Conservation (phyloP, 2,888 invertebrate species). For the Orthosia incerta region DNA sequence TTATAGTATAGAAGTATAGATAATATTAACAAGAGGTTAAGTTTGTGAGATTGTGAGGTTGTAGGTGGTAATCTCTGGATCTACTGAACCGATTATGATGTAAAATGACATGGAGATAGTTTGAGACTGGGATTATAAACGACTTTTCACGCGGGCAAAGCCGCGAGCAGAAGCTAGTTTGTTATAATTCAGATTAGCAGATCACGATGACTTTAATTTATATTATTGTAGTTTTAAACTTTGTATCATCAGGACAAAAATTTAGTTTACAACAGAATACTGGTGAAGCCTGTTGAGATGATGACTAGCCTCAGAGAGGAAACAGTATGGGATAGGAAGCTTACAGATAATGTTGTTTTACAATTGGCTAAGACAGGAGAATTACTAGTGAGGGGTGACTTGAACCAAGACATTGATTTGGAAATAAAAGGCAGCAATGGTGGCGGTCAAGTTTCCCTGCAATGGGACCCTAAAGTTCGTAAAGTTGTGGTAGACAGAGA, state of each 20-base stretch:
- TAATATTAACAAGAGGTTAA: no score
- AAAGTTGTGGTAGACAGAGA: conserved; percentile 81
- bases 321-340: conserved; percentile 65
- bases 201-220: neutral
- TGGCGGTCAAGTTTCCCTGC: conserved; percentile 74
- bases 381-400: conserved; percentile 76
- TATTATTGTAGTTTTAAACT: neutral
- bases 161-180: no score
- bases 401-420: conserved; percentile 75
- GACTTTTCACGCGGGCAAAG: no score
- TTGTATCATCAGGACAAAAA: conserved; percentile 5
- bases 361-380: conserved; percentile 81
- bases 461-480: conserved; percentile 77
- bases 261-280: conserved; percentile 74
- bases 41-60: no score
- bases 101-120: no score
- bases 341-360: conserved; percentile 66
- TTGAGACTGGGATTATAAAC: no score
- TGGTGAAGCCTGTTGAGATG: conserved; percentile 81
- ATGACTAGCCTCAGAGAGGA: conserved; percentile 76
- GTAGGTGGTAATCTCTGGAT: no score
- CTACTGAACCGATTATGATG: no score
- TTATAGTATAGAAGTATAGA: no score
- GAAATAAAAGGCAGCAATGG: conserved; percentile 78
- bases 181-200: neutral